phyloP scores from a whole-genome alignment of 2,888 invertebrate genomes.

The Melieria crassipennis region DNA sequence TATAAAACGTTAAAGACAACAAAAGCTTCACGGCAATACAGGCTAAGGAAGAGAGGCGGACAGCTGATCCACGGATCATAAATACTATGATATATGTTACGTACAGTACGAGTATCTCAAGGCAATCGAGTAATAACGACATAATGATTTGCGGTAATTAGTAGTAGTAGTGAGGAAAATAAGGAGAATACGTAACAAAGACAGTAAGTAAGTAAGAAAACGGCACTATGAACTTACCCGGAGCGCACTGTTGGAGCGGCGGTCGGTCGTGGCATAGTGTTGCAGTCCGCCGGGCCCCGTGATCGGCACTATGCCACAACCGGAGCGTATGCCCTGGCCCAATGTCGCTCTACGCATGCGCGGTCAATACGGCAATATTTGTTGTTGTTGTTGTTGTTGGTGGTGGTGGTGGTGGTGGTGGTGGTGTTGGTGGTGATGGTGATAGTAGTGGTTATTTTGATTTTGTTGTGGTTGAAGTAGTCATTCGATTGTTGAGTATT shows the following conservation, averaged over 20 bases:
- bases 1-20: conserved; percentile 50
- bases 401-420: neutral
- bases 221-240: conserved; percentile 59
- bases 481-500: conserved; percentile 3
- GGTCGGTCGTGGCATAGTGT: conserved; percentile 65
- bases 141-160: neutral
- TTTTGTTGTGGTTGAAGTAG: neutral
- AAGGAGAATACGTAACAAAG: neutral
- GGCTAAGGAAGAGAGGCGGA: conserved; percentile 41
- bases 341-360: conserved; percentile 63
- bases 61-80: neutral
- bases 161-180: neutral
- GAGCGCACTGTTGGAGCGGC: conserved; percentile 63
- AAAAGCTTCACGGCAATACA: conserved; percentile 57
- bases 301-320: conserved; percentile 66
- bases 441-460: conserved; percentile 22
- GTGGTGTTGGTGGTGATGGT: conserved; percentile 6
- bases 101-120: conserved; percentile 4
- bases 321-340: conserved; percentile 67
- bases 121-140: neutral
- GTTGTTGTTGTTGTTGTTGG: conserved; percentile 23
- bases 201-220: conserved; percentile 1
- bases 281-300: conserved; percentile 66
- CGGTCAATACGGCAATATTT: conserved; percentile 22
- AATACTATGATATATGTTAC: neutral